These are phyloP conservation scores for Cheilosia soror DNA, from an alignment of 2,888 invertebrate genomes.

Conservation along the genomic window DNA sequence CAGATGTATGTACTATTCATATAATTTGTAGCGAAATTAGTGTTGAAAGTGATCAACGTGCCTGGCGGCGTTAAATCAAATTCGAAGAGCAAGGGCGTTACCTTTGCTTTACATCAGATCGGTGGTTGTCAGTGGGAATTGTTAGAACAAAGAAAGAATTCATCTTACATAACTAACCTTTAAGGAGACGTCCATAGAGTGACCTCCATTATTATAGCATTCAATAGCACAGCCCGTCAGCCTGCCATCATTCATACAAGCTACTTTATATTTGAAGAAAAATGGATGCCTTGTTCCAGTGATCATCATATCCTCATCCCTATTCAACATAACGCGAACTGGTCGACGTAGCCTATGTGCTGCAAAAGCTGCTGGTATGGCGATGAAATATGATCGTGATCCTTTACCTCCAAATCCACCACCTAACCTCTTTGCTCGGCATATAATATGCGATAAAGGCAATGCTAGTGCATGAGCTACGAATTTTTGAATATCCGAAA, in stretches of 20 bases:
- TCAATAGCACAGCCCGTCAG: slow-evolving; percentile 89
- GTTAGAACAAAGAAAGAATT: no score
- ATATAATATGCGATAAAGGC: slow-evolving; percentile 89
- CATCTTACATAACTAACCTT: slow-evolving; percentile 86
- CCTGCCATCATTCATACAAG: slow-evolving; percentile 90
- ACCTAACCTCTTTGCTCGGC: slow-evolving; percentile 93
- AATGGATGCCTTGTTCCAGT: slow-evolving; percentile 96
- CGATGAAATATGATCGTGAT: slow-evolving; percentile 87
- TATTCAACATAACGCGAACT: slow-evolving; percentile 90
- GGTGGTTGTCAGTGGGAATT: no score
- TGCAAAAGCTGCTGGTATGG: slow-evolving; percentile 91
- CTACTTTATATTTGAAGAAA: slow-evolving; percentile 92
- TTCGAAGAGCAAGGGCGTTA: no score
- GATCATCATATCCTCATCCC: slow-evolving; percentile 97
- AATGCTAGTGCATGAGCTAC: slow-evolving; percentile 89
- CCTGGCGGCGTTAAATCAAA: no score
- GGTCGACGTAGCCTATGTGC: slow-evolving; percentile 91
- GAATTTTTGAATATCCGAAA: slow-evolving; percentile 89
- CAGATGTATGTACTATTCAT: no score
- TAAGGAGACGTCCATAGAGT: slow-evolving; percentile 91
- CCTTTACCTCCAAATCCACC: slow-evolving; percentile 99
- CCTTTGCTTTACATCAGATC: no score
- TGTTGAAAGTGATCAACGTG: no score
- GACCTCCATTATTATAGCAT: slow-evolving; percentile 93
- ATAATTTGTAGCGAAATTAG: no score